Conservation (phyloP, 2,797 vertebrate species). For the Meda fulgida region DNA sequence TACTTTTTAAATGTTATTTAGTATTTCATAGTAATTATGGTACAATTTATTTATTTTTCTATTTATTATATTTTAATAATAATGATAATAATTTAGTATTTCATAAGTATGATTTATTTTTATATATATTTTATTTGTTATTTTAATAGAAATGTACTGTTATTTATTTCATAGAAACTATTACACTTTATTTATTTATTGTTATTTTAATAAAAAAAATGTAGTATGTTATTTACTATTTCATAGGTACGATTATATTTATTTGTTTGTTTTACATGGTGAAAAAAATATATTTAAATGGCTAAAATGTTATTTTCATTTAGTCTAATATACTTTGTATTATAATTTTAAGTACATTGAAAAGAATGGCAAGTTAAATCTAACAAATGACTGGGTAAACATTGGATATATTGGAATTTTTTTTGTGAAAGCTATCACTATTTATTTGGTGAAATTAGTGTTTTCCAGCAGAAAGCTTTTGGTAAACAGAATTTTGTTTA, state of each 20-base stretch:
- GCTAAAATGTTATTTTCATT: background rate
- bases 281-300: background rate
- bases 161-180: background rate
- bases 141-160: background rate
- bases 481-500: background rate
- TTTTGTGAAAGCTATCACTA: background rate
- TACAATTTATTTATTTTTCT: background rate
- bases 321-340: background rate
- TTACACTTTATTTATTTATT: background rate
- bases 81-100: background rate
- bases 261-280: background rate
- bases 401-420: background rate
- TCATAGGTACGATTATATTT: background rate
- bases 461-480: background rate
- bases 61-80: background rate
- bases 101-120: background rate
- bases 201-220: background rate
- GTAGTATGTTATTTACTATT: background rate
- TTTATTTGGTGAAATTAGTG: background rate
- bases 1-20: background rate
- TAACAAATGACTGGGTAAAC: too few species aligned
- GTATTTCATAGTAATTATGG: background rate
- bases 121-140: background rate
- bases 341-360: background rate
- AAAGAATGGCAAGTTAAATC: background rate